A percentile compares a stretch with the other conserved stretches of the same genome.
Conservation (phyloP, 2,113 vertebrate species). For the Stomatorhinus ivindoensis region DNA sequence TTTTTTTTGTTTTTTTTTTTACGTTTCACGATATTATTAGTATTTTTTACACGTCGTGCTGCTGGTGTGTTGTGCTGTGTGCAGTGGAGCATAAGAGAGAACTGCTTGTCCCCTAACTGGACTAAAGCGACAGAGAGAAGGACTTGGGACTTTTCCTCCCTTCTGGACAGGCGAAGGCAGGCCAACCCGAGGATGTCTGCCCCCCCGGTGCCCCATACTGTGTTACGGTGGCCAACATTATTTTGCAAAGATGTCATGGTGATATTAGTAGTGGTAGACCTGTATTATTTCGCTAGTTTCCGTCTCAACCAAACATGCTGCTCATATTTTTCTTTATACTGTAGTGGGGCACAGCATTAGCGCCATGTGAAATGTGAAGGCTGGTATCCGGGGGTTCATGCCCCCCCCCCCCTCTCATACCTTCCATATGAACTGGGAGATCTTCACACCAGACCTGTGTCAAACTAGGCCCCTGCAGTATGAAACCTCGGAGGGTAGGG, state of each 20-base stretch:
- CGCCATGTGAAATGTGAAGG: not conserved
- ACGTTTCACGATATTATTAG: not conserved
- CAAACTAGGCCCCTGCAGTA: not conserved
- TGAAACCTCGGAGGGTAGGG: not conserved
- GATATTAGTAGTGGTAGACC: slow-evolving; percentile 28
- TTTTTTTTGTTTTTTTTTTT: not conserved
- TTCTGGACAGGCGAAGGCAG: not conserved
- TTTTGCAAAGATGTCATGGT: slow-evolving; percentile 40
- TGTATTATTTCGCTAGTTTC: slow-evolving; percentile 33
- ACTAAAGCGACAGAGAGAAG: not conserved
- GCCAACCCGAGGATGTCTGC: not conserved
- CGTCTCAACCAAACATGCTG: slow-evolving; percentile 66
- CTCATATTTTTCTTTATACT: slow-evolving; percentile 56
- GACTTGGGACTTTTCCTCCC: not conserved
- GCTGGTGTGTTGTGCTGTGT: slow-evolving; percentile 12
- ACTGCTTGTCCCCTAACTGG: not conserved
- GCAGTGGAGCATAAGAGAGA: not conserved
- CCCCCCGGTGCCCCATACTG: not conserved
- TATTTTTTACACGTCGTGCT: slow-evolving; percentile 14
- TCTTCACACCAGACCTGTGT: not conserved
- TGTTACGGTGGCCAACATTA: slow-evolving; percentile 52
- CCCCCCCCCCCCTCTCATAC: slow-evolving; percentile 21
- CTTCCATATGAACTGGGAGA: not conserved
- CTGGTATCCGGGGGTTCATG: slow-evolving; percentile 15
- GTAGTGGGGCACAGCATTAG: slow-evolving; percentile 27